Percentiles rank a stretch among this genome's conserved stretches.
Conservation (phyloP, 2,888 invertebrate genomes). For the Liposcelis brunnea region DNA sequence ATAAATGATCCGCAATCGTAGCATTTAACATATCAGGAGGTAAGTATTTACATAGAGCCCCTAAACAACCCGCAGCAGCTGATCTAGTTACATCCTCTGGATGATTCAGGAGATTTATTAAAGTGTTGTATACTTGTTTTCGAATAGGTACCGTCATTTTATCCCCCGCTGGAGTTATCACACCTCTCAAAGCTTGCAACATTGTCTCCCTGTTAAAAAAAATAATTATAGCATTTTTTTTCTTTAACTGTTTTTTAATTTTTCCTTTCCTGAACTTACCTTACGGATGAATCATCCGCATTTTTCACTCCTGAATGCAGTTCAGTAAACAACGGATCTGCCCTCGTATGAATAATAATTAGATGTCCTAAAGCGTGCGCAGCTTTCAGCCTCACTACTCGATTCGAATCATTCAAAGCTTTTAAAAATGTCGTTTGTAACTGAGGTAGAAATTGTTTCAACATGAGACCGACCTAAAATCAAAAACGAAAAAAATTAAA, state of each 20-base stretch:
- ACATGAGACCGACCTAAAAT: conserved; percentile 69
- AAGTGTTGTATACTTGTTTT: conserved; percentile 50
- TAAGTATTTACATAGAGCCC: conserved; percentile 64
- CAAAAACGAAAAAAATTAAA: conserved; percentile 1
- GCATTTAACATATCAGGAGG: conserved; percentile 53
- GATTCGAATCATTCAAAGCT: conserved; percentile 76
- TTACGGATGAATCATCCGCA: conserved; percentile 65
- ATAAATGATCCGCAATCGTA: conserved; percentile 54
- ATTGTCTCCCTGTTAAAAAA: conserved; percentile 58
- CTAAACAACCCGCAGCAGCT: conserved; percentile 78
- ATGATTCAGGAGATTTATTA: conserved; percentile 47
- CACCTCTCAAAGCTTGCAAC: conserved; percentile 74
- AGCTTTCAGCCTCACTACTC: conserved; percentile 76
- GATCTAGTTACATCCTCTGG: conserved; percentile 65
- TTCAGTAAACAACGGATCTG: conserved; percentile 90
- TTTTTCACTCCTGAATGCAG: conserved; percentile 71
- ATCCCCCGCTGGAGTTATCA: conserved; percentile 68
- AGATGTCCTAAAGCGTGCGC: conserved; percentile 74
- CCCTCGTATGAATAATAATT: conserved; percentile 78
- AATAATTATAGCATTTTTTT: conserved; percentile 5
- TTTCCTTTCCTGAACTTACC: too few species aligned
- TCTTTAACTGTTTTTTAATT: neutral
- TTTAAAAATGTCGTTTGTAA: conserved; percentile 96
- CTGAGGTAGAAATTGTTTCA: conserved; percentile 97
- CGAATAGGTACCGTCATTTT: conserved; percentile 73